Conservation (phyloP, 2,797 vertebrate genomes). For the Sebastes minor region DNA sequence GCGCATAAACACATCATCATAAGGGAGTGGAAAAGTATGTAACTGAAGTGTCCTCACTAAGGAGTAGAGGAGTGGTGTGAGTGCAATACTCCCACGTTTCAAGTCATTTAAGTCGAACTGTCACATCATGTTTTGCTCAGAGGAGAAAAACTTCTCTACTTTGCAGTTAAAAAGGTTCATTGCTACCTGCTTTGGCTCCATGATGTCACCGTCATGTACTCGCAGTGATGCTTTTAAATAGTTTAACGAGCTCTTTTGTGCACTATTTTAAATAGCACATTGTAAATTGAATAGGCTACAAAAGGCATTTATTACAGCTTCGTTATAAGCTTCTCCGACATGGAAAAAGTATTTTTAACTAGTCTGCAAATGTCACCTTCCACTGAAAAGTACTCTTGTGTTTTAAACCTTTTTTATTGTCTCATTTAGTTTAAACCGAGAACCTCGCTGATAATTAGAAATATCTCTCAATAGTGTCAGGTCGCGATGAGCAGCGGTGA, state of each 20-base stretch:
- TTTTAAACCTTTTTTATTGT: neutral
- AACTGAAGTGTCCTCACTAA: neutral
- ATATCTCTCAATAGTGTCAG: neutral
- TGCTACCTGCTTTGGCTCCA: neutral
- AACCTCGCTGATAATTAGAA: too few relatives aligned
- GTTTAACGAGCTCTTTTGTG: constrained; percentile 5
- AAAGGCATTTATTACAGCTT: constrained; percentile 1
- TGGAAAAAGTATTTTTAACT: neutral
- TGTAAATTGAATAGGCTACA: neutral
- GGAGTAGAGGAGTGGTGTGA: neutral
- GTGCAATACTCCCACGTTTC: neutral
- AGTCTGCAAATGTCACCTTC: constrained; percentile 1
- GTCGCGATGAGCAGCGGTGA: neutral
- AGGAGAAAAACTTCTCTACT: neutral
- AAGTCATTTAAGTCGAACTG: constrained; percentile 19
- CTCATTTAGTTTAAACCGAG: neutral
- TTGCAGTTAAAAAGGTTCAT: neutral
- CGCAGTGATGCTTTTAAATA: neutral
- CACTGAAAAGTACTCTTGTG: neutral
- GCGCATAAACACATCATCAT: constrained; percentile 47
- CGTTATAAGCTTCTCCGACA: neutral
- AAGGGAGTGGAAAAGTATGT: neutral
- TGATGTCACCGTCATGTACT: neutral
- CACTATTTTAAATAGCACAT: constrained; percentile 9
- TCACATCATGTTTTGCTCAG: constrained; percentile 17